Evolutionary conservation across 2,113 vertebrate genomes (phyloP), one percentile per base, ranked within the genome.

Genomic region (Piliocolobus tephrosceles): DNA sequence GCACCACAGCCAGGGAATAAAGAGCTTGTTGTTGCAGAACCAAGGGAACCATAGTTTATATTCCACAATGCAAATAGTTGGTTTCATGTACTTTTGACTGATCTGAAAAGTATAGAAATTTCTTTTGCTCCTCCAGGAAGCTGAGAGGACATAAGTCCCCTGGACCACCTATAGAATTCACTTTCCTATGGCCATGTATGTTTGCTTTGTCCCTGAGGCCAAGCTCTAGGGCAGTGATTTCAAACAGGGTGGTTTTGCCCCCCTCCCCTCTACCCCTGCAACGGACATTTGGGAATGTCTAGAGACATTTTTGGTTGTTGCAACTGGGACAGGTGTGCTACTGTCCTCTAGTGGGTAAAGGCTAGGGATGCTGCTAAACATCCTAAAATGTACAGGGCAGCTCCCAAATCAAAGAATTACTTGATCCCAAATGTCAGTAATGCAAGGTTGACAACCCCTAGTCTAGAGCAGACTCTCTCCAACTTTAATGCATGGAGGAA

Each of bases 111-210:
- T 35, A 68, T 35, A 52, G 73, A 97, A 92, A 35, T 55, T 70
- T 9, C 20, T 57, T 84, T 68, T 91, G 89, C 40, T 78, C n/a
- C 68, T 75, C 58, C 25, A 43, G 95, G 45, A 78, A 84, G 79
- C 47, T 27, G 14, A 82, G 35, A 91, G 35, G n/a, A n/a, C 13
- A 2, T 0, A 32, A 2, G 6, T 12, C n/a, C 40, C 80, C 68
- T 12, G 73, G 35, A 43, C n/a, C 20, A 30, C 11, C 2, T 68
- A 45, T 0, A n/a, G 50, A 35, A 91, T 0, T 3, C 8, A 52
- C 55, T 50, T 32, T 45, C 30, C 75, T 32, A 13, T 5, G 61
- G 32, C 14, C 1, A 0, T 52, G 25, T 23, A 1, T 38, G 9
- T 43, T 2, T 90, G 14, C 45, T 80, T 27, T 73, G 18, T 35